Evolutionary conservation across 2,888 invertebrate genomes (phyloP).

Genomic region (Phoronis australis): DNA sequence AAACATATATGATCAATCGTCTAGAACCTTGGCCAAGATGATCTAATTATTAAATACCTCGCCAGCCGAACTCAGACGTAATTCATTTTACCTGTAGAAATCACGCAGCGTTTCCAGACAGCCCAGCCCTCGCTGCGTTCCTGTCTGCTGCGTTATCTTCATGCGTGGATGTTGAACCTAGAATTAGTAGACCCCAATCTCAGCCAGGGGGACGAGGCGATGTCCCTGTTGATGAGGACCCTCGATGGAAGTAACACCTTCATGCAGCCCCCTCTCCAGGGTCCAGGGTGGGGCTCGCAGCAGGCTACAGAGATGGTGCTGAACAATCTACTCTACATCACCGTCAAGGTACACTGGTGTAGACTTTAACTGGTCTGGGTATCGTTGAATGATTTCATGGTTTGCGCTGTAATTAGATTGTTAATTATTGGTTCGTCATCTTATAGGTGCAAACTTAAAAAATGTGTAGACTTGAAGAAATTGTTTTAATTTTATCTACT

Average conservation of each 20-base stretch:
- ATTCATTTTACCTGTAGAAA: too few species aligned
- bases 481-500: too few species aligned
- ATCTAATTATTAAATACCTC: background rate
- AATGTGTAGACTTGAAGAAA: too few species aligned
- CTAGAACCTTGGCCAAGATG: background rate
- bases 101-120: constrained; percentile 92
- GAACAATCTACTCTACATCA: constrained; percentile 97
- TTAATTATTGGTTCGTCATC: too few species aligned
- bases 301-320: constrained; percentile 99
- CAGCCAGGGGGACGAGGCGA: constrained; percentile 58
- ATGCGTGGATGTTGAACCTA: constrained; percentile 98
- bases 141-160: constrained; percentile 80
- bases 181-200: constrained; percentile 95
- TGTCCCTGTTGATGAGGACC: constrained; percentile 40
- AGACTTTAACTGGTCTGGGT: constrained; percentile 1
- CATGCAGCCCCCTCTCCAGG: constrained; percentile 61
- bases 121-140: constrained; percentile 90
- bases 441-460: too few species aligned
- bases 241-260: constrained; percentile 60
- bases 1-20: background rate
- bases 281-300: constrained; percentile 95
- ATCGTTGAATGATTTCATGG: background rate
- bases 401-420: background rate
- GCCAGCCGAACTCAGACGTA: background rate
- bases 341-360: constrained; percentile 63